phyloP scores from a whole-genome alignment of 2,113 vertebrate genomes.

The Platichthys stellatus region DNA sequence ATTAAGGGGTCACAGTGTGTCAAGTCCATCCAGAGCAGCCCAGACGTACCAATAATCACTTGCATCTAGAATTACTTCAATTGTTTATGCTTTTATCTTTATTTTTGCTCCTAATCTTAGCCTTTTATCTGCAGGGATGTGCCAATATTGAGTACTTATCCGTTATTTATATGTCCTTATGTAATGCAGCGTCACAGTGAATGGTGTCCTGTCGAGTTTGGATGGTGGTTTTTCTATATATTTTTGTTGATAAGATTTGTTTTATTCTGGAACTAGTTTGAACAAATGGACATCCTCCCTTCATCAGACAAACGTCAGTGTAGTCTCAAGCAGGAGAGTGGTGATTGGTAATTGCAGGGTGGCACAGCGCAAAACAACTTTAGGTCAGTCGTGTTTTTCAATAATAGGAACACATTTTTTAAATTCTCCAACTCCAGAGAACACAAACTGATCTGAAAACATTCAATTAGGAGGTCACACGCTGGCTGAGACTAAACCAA shows the following conservation, averaged over 20 bases:
- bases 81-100: conserved; percentile 15
- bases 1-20: conserved; percentile 64
- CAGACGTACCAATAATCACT: conserved; percentile 11
- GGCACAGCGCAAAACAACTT: background rate
- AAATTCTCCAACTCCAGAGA: background rate
- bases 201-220: background rate
- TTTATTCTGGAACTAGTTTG: background rate
- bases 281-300: background rate
- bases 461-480: background rate
- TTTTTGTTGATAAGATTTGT: background rate
- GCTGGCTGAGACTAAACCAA: background rate
- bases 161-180: conserved; percentile 6
- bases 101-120: background rate
- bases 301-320: background rate
- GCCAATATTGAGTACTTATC: background rate
- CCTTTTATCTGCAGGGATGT: background rate
- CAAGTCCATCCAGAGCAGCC: conserved; percentile 44
- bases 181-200: conserved; percentile 17
- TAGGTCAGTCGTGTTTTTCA: background rate
- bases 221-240: background rate
- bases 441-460: background rate
- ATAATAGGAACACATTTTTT: background rate
- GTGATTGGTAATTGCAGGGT: background rate
- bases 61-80: conserved; percentile 2
- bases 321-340: too few relatives aligned